phyloP scores from a whole-genome alignment of 1,140 invertebrate species.

The Pseudomyrmex cubaensis region DNA sequence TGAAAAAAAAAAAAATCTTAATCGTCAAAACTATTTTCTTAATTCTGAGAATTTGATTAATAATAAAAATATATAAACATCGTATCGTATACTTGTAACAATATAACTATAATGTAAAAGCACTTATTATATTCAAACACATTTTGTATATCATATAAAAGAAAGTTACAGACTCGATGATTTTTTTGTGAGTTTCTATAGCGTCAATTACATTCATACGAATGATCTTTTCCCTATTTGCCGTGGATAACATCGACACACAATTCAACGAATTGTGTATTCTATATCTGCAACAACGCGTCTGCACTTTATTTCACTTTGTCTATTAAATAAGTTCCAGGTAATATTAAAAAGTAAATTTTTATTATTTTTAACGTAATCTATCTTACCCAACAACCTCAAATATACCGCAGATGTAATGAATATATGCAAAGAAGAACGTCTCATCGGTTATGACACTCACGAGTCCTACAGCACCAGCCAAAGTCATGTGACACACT shows the following conservation, averaged over 20 bases:
- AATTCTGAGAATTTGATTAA: not conserved
- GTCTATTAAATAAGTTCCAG: no score
- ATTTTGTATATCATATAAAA: not conserved
- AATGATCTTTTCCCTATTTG: conserved; percentile 10
- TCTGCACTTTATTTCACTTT: no score
- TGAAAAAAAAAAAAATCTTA: not conserved
- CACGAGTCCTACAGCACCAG: not conserved
- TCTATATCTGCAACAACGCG: conserved; percentile 31
- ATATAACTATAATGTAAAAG: not conserved
- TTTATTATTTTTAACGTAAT: not conserved
- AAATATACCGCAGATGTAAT: conserved; percentile 64
- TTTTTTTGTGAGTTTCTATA: conserved; percentile 29
- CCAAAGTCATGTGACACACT: conserved; percentile 13
- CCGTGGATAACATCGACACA: not conserved
- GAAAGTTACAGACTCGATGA: conserved; percentile 1
- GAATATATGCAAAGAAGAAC: conserved; percentile 46
- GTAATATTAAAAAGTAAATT: not conserved
- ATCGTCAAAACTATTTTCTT: not conserved
- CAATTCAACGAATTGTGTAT: conserved; percentile 5
- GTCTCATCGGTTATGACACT: conserved; percentile 44
- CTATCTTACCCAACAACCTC: conserved; percentile 59
- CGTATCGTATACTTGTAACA: not conserved
- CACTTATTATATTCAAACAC: not conserved
- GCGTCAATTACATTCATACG: conserved; percentile 15
- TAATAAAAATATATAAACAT: conserved; percentile 11